phyloP scores from a whole-genome alignment of 2,797 vertebrate genomes.

The Morus bassanus region DNA sequence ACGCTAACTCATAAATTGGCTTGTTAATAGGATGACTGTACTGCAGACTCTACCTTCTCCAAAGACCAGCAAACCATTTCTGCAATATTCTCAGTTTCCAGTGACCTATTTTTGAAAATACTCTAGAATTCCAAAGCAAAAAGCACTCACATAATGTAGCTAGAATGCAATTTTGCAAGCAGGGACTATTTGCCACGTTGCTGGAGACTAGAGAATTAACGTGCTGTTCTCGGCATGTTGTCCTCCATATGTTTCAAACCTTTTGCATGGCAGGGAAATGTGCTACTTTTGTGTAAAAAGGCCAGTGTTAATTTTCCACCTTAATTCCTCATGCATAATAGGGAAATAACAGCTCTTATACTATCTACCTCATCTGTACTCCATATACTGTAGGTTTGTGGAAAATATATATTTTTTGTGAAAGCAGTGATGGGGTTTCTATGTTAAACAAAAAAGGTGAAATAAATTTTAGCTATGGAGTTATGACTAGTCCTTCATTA shows the following conservation, averaged over 20 bases:
- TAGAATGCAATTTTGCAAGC: too few relatives aligned
- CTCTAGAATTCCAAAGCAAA: constrained; percentile 15
- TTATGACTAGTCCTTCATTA: not conserved
- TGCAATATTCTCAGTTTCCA: constrained; percentile 29
- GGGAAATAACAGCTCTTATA: not conserved
- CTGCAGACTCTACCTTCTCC: constrained; percentile 20
- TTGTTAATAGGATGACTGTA: constrained; percentile 25
- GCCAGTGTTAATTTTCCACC: not conserved
- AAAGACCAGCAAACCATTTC: constrained; percentile 52
- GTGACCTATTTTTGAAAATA: constrained; percentile 40
- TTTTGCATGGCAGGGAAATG: not conserved
- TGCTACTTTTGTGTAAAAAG: not conserved
- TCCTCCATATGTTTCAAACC: not conserved
- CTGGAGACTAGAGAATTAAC: constrained; percentile 8
- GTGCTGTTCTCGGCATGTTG: not conserved
- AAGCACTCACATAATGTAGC: not conserved
- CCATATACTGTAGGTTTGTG: not conserved
- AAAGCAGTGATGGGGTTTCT: not conserved
- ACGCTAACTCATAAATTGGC: not conserved
- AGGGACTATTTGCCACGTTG: not conserved
- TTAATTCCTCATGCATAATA: not conserved
- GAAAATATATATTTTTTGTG: not conserved
- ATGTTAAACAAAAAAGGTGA: not conserved
- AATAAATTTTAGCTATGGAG: not conserved
- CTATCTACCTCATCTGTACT: not conserved